Conservation (phyloP, 1,140 invertebrate species). For the Caerostris extrusa region DNA sequence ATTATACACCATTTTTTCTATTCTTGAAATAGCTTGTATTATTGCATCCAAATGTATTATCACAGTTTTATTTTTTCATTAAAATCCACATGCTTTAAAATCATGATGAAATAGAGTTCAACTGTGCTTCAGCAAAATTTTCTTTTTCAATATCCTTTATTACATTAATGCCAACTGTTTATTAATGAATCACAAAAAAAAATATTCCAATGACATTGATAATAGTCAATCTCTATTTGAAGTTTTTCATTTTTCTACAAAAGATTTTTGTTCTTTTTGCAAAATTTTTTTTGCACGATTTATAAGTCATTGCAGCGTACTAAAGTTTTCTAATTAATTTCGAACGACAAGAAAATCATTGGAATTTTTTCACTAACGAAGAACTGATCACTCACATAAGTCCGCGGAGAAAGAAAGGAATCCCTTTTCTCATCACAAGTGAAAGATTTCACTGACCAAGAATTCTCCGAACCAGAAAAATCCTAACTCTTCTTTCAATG, state of each 20-base stretch:
- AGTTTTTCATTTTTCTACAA: too few relatives aligned
- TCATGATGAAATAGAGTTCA: neutral
- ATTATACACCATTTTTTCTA: constrained; percentile 10
- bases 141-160: neutral
- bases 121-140: neutral
- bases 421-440: neutral
- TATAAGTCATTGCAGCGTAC: too few relatives aligned
- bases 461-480: neutral
- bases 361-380: neutral
- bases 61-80: too few relatives aligned
- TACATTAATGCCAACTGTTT: too few relatives aligned
- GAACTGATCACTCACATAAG: neutral
- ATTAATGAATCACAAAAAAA: too few relatives aligned
- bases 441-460: constrained; percentile 29
- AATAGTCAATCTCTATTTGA: too few relatives aligned
- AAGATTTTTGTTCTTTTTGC: too few relatives aligned
- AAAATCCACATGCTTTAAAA: neutral
- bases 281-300: too few relatives aligned
- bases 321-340: too few relatives aligned
- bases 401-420: neutral
- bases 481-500: constrained; percentile 5
- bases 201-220: too few relatives aligned
- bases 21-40: too few relatives aligned
- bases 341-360: neutral
- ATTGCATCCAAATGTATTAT: too few relatives aligned